Evolutionary conservation across 1,140 invertebrate species (phyloP).

Genomic region (Drosophila pallidifrons): DNA sequence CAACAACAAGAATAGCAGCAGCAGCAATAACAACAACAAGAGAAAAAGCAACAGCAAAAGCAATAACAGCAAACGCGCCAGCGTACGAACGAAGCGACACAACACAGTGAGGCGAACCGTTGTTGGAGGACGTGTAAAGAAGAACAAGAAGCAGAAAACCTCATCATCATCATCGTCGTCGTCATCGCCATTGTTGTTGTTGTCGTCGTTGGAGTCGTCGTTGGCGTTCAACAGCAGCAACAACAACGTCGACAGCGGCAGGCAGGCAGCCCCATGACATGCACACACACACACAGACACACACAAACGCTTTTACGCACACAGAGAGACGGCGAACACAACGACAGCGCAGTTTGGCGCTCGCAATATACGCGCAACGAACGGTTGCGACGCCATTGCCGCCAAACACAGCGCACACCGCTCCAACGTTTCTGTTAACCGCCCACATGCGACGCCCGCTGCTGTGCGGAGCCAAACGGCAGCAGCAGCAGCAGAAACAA

Average conservation of each 20-base stretch:
- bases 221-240: slow-evolving; percentile 37
- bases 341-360: slow-evolving; percentile 60
- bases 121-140: slow-evolving; percentile 79
- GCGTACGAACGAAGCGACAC: slow-evolving; percentile 57
- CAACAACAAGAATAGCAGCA: slow-evolving; percentile 19
- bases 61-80: slow-evolving; percentile 47
- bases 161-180: slow-evolving; percentile 62
- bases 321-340: slow-evolving; percentile 33
- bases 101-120: slow-evolving; percentile 60
- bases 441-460: slow-evolving; percentile 64
- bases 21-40: slow-evolving; percentile 26
- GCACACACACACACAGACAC: slow-evolving; percentile 26
- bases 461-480: slow-evolving; percentile 46
- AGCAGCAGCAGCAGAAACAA: slow-evolving; percentile 37
- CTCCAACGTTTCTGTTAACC: slow-evolving; percentile 63
- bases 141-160: slow-evolving; percentile 71
- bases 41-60: slow-evolving; percentile 11
- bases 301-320: slow-evolving; percentile 23
- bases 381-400: slow-evolving; percentile 49
- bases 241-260: slow-evolving; percentile 52
- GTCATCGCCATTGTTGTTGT: slow-evolving; percentile 1
- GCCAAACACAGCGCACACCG: slow-evolving; percentile 30
- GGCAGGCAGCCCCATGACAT: slow-evolving; percentile 53
- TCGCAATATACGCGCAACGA: slow-evolving; percentile 62
- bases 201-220: slow-evolving; percentile 16